A percentile compares a stretch with the other conserved stretches of the same genome.
phyloP scores from a whole-genome alignment of 2,888 invertebrate species.

The Coecobrya sp. region DNA sequence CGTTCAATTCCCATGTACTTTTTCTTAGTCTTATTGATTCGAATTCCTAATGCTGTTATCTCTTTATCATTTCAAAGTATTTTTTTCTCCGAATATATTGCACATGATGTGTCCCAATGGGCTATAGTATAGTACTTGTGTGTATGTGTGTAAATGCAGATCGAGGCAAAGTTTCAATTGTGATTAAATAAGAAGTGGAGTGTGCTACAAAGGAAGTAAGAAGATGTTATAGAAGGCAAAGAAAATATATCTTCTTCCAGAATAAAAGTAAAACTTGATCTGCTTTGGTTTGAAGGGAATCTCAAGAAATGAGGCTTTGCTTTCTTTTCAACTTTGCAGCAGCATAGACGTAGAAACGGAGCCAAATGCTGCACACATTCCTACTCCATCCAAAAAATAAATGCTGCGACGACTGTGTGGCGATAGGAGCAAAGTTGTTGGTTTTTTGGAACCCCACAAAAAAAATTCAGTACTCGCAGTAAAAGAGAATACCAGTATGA shows the following conservation, averaged over 20 bases:
- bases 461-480: not conserved
- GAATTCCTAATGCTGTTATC: slow-evolving; percentile 23
- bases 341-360: not conserved
- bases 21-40: slow-evolving; percentile 29
- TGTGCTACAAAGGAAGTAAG: not conserved
- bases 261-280: slow-evolving; percentile 43
- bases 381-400: slow-evolving; percentile 32
- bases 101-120: not conserved
- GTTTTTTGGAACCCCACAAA: slow-evolving; percentile 23
- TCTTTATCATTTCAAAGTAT: slow-evolving; percentile 40
- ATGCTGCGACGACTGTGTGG: slow-evolving; percentile 1
- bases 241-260: slow-evolving; percentile 20
- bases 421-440: slow-evolving; percentile 26
- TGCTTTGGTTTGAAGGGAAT: slow-evolving; percentile 33
- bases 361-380: not conserved
- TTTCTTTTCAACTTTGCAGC: not conserved
- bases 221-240: slow-evolving; percentile 32
- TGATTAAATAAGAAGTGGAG: slow-evolving; percentile 12
- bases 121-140: not conserved
- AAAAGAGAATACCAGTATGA: not conserved
- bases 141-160: slow-evolving; percentile 40
- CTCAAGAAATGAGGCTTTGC: not conserved
- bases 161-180: slow-evolving; percentile 49
- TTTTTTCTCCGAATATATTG: slow-evolving; percentile 4
- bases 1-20: slow-evolving; percentile 32